Evolutionary conservation across 2,888 invertebrate genomes (phyloP).

Genomic region (Apamea epomidion): DNA sequence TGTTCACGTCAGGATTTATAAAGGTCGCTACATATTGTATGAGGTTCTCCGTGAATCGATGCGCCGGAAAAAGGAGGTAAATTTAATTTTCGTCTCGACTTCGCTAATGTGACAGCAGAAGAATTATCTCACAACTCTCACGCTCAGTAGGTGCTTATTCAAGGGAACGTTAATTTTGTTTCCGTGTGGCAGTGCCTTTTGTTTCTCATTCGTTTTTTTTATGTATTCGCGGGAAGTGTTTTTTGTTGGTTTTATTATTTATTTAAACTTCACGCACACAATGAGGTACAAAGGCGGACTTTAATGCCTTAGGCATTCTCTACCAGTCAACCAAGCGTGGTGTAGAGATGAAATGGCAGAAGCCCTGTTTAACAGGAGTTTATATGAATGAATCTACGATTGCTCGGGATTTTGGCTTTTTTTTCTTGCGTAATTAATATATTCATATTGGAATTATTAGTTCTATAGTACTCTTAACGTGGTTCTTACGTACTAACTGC

Average conservation of each 20-base stretch:
- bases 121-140: constrained; percentile 67
- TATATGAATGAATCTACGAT: not conserved
- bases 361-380: not conserved
- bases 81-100: constrained; percentile 73
- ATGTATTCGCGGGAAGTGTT: constrained; percentile 1
- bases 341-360: not conserved
- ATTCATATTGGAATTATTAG: not conserved
- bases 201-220: constrained; percentile 39
- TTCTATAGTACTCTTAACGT: too few relatives aligned
- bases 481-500: too few relatives aligned
- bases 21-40: constrained; percentile 68
- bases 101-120: constrained; percentile 74
- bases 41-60: constrained; percentile 62
- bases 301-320: not conserved
- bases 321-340: not conserved
- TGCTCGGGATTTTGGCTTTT: not conserved
- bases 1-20: constrained; percentile 63
- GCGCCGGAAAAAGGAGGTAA: constrained; percentile 66
- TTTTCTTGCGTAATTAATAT: not conserved
- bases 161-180: constrained; percentile 57
- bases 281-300: not conserved
- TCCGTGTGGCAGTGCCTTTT: constrained; percentile 40
- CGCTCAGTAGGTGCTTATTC: constrained; percentile 55
- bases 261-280: not conserved
- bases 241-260: constrained; percentile 5